phyloP scores from a whole-genome alignment of 2,797 vertebrate genomes.

The Gobio occitaniae region DNA sequence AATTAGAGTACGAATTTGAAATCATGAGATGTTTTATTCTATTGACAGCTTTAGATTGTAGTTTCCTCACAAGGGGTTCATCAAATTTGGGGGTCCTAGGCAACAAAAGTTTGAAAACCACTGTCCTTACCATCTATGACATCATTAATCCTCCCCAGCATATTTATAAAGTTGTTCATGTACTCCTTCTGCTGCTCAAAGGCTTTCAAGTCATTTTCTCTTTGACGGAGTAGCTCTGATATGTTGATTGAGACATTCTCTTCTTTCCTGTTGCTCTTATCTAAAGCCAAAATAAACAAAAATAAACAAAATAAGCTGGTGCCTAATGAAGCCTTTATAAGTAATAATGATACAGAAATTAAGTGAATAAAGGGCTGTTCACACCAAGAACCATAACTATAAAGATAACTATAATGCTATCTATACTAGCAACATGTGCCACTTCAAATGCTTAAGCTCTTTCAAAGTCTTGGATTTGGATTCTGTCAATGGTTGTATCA shows the following conservation, averaged over 20 bases:
- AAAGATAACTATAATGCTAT: not conserved
- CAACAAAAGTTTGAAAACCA: not conserved
- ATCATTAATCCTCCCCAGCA: slow-evolving; percentile 75
- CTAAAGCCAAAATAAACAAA: slow-evolving; percentile 63
- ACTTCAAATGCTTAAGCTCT: not conserved
- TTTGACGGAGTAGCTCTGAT: slow-evolving; percentile 66
- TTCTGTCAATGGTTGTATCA: not conserved
- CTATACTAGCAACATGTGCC: not conserved
- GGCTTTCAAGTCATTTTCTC: slow-evolving; percentile 66
- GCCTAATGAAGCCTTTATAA: not conserved
- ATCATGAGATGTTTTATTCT: not conserved
- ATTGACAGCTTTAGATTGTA: not conserved
- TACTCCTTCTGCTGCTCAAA: slow-evolving; percentile 61
- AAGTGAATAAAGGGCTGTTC: not conserved
- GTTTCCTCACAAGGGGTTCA: not conserved
- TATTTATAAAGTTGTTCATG: slow-evolving; percentile 75
- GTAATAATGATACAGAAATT: not conserved
- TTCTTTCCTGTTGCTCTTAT: slow-evolving; percentile 56
- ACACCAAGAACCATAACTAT: not conserved
- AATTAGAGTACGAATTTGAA: not conserved
- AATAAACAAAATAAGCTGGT: not conserved
- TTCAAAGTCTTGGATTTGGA: not conserved
- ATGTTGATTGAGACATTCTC: slow-evolving; percentile 49
- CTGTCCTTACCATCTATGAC: slow-evolving; percentile 69
- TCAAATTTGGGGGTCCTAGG: not conserved